Conservation (phyloP, 2,888 invertebrate species). For the Alentia gelatinosa region DNA sequence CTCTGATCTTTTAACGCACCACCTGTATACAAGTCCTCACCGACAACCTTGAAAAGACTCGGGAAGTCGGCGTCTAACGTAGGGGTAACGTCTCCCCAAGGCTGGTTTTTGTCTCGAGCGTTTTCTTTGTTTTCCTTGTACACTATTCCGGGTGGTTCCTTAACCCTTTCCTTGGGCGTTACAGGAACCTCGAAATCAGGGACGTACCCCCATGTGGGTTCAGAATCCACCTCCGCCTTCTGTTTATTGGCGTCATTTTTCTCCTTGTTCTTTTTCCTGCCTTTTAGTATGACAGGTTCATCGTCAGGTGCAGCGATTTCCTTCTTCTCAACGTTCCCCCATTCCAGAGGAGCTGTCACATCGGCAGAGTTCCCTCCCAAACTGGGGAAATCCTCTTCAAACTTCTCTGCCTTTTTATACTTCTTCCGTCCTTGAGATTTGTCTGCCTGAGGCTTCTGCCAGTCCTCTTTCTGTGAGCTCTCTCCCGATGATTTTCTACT, state of each 20-base stretch:
- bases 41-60: neutral
- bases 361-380: neutral
- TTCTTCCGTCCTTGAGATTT: neutral
- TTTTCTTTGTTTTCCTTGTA: slow-evolving; percentile 16
- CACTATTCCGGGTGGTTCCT: slow-evolving; percentile 10
- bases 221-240: slow-evolving; percentile 54
- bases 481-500: neutral
- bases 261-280: slow-evolving; percentile 45
- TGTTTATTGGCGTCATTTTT: slow-evolving; percentile 42
- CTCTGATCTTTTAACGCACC: slow-evolving; percentile 7
- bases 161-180: neutral
- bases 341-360: neutral
- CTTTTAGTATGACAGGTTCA: neutral
- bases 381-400: slow-evolving; percentile 41
- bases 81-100: neutral
- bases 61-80: neutral
- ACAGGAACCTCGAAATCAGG: slow-evolving; percentile 5
- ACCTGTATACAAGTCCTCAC: neutral
- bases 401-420: neutral
- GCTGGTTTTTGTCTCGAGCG: neutral
- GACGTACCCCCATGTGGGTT: slow-evolving; percentile 39
- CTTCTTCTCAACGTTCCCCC: neutral
- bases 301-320: neutral
- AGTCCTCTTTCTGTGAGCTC: neutral
- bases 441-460: neutral